phyloP scores from a whole-genome alignment of 2,113 vertebrate genomes.

The Paratilapia polleni region DNA sequence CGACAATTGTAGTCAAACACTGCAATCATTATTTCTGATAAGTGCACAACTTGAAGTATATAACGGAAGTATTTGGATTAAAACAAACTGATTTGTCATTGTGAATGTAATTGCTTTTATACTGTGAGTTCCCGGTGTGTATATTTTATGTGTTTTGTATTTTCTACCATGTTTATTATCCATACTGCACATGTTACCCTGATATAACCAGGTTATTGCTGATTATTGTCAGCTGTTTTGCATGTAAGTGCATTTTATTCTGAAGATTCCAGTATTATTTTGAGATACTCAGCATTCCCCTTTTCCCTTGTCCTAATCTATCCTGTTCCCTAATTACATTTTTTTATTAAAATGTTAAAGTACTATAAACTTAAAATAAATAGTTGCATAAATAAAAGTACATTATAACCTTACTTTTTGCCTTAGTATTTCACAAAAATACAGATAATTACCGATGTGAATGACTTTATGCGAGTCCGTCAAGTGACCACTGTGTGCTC shows the following conservation, averaged over 20 bases:
- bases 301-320: no score
- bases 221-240: not conserved
- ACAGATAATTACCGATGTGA: conserved; percentile 20
- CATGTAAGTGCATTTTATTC: no score
- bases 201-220: not conserved
- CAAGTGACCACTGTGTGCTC: conserved; percentile 19
- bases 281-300: not conserved
- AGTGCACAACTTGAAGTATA: no score
- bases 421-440: not conserved
- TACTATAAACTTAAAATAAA: not conserved
- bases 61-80: no score
- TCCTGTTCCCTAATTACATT: not conserved
- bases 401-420: not conserved
- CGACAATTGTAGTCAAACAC: not conserved
- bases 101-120: no score
- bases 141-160: not conserved
- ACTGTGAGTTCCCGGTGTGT: no score
- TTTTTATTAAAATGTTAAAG: not conserved
- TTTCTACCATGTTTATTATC: not conserved
- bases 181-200: not conserved
- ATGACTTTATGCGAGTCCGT: conserved; percentile 16
- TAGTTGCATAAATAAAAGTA: not conserved
- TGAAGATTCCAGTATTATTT: not conserved
- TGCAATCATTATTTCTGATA: not conserved
- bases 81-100: no score